These are phyloP conservation scores for Eurystomus gularis DNA, from an alignment of 2,113 vertebrate genomes.

Conservation along the genomic window DNA sequence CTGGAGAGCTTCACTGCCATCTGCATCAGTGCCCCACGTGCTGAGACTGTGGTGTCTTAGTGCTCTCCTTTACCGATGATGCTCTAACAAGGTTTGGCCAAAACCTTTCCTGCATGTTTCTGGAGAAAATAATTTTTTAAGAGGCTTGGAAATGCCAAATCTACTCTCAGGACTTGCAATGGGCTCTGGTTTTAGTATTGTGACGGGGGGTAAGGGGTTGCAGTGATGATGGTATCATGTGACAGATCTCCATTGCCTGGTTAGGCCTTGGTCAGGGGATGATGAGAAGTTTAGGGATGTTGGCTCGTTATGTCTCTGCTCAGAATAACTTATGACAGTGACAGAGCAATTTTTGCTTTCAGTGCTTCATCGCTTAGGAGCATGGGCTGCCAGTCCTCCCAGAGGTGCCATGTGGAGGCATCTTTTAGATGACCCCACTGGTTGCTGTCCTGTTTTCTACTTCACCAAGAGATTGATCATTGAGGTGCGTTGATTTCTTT, in stretches of 20 bases:
- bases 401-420: neutral
- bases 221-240: neutral
- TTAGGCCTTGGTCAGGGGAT: neutral
- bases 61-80: neutral
- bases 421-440: neutral
- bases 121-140: neutral
- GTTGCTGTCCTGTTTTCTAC: neutral
- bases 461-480: neutral
- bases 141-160: conserved; percentile 7
- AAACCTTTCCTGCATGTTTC: neutral
- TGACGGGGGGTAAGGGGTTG: neutral
- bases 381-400: neutral
- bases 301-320: neutral
- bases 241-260: neutral
- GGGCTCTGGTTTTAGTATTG: neutral
- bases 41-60: neutral
- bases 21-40: neutral
- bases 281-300: neutral
- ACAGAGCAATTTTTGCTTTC: neutral
- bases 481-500: neutral
- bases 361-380: neutral
- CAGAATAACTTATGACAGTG: neutral
- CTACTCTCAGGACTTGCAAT: neutral
- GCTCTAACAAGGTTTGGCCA: neutral
- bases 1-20: neutral